A percentile compares a stretch with the other conserved stretches of the same genome.
These are phyloP conservation scores for Nyctereutes procyonoides DNA, from an alignment of 2,113 vertebrate species.

Conservation along the genomic window DNA sequence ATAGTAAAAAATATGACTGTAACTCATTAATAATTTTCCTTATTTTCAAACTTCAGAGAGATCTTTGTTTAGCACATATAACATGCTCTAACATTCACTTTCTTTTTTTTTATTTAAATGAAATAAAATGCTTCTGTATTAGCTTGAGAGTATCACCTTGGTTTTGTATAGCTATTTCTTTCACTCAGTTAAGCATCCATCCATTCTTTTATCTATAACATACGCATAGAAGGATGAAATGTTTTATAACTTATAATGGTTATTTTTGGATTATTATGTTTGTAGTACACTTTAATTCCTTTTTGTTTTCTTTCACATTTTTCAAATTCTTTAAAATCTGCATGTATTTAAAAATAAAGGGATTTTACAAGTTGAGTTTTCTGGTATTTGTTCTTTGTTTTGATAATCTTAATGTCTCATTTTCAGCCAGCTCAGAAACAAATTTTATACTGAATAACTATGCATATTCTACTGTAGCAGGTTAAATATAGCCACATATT, in stretches of 20 bases:
- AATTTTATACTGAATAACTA: conserved; percentile 1
- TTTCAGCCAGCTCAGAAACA: neutral
- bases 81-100: neutral
- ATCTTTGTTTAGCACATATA: neutral
- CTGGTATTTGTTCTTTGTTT: neutral
- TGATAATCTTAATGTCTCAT: neutral
- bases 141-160: neutral
- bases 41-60: neutral
- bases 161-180: neutral
- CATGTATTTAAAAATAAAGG: neutral
- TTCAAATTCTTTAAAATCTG: neutral
- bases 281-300: neutral
- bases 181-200: neutral
- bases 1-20: neutral
- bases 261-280: neutral
- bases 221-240: neutral
- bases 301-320: conserved; percentile 10
- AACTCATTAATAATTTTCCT: neutral
- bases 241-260: neutral
- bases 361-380: neutral
- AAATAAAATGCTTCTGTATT: conserved; percentile 17
- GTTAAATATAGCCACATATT: neutral
- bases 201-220: neutral
- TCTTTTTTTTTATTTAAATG: neutral
- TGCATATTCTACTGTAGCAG: neutral